Evolutionary conservation across 2,113 vertebrate species (phyloP).

Genomic region (Muntiacus muntjak): DNA sequence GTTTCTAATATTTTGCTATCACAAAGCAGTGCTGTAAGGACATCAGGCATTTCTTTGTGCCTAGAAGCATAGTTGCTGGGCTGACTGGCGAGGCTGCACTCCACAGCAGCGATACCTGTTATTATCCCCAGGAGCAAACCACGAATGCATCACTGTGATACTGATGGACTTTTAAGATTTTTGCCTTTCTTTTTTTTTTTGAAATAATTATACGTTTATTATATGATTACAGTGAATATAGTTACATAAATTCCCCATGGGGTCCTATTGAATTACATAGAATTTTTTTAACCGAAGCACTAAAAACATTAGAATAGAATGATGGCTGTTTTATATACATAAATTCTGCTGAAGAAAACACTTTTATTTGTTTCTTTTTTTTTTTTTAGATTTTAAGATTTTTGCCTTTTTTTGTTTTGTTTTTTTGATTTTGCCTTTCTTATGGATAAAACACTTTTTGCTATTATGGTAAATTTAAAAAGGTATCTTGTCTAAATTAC

Average conservation of each 20-base stretch:
- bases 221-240: too few relatives aligned
- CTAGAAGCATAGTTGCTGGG: neutral
- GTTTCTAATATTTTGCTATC: neutral
- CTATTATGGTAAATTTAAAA: neutral
- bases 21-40: neutral
- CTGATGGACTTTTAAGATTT: neutral
- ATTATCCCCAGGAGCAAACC: neutral
- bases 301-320: too few relatives aligned
- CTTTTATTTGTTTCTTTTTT: too few relatives aligned
- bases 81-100: neutral
- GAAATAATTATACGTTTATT: too few relatives aligned
- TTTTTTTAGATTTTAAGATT: too few relatives aligned
- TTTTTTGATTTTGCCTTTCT: too few relatives aligned
- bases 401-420: too few relatives aligned
- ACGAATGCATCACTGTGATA: neutral
- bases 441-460: neutral
- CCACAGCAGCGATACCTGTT: neutral
- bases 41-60: neutral
- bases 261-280: too few relatives aligned
- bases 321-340: too few relatives aligned
- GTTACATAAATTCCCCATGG: too few relatives aligned
- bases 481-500: neutral
- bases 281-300: too few relatives aligned
- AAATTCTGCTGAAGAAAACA: too few relatives aligned
- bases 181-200: neutral